These are phyloP conservation scores for Rambutsinella grinnellia DNA, from an alignment of 2,888 invertebrate species.

Conservation along the genomic window DNA sequence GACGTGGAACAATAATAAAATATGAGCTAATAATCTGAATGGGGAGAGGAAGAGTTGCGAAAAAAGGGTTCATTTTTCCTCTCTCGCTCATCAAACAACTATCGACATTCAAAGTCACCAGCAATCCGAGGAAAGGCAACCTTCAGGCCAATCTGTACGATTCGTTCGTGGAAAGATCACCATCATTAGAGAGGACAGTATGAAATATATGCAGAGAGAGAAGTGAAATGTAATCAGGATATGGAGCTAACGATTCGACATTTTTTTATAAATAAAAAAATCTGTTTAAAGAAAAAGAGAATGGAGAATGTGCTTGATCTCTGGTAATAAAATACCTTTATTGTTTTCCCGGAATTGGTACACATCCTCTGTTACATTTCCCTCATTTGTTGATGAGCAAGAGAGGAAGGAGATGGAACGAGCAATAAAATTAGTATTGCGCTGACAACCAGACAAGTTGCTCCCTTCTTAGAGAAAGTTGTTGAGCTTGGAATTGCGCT, in stretches of 20 bases:
- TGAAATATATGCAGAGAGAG: constrained; percentile 10
- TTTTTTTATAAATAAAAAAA: neutral
- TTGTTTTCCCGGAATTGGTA: constrained; percentile 7
- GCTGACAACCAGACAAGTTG: constrained; percentile 1
- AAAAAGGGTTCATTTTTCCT: neutral
- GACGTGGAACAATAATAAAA: constrained; percentile 34
- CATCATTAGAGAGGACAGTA: constrained; percentile 1
- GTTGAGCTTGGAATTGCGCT: neutral
- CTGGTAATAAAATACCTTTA: constrained; percentile 28
- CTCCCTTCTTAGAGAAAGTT: neutral
- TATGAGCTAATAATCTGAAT: constrained; percentile 48
- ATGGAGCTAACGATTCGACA: neutral
- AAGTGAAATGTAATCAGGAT: neutral
- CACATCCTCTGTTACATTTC: constrained; percentile 12
- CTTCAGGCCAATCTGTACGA: neutral
- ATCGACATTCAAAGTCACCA: too few species aligned
- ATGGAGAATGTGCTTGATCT: neutral
- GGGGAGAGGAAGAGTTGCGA: constrained; percentile 9
- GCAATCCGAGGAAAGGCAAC: too few species aligned
- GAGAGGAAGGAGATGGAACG: neutral
- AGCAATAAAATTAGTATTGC: constrained; percentile 2
- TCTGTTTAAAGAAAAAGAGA: neutral
- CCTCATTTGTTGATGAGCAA: constrained; percentile 3
- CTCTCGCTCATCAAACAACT: neutral
- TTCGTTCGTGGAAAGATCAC: neutral